A percentile compares a stretch with the other conserved stretches of the same genome.
phyloP scores from a whole-genome alignment of 2,797 vertebrate species.

The Oreortyx pictus region DNA sequence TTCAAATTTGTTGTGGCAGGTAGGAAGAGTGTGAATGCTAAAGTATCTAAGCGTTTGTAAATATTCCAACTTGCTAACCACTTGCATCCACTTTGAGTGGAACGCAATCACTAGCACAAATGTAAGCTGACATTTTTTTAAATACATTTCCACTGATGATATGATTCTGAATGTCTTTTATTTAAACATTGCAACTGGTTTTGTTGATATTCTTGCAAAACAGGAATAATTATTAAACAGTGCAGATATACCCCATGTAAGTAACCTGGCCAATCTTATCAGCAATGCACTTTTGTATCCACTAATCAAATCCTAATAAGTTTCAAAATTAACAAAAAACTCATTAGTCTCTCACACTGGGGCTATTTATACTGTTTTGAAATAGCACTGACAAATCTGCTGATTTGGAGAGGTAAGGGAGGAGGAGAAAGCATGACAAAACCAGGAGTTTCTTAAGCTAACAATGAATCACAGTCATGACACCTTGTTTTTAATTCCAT shows the following conservation, averaged over 20 bases:
- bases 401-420: not conserved
- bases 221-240: constrained; percentile 64
- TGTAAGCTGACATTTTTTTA: constrained; percentile 76
- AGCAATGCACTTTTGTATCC: not conserved
- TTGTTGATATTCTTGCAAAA: constrained; percentile 75
- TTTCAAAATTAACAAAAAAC: constrained; percentile 57
- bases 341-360: constrained; percentile 8
- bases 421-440: constrained; percentile 1
- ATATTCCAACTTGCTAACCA: constrained; percentile 73
- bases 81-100: constrained; percentile 73
- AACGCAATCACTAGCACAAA: constrained; percentile 64
- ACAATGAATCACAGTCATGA: not conserved
- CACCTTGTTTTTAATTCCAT: constrained; percentile 1
- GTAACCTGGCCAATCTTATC: constrained; percentile 58
- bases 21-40: constrained; percentile 73
- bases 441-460: not conserved
- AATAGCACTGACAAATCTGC: not conserved
- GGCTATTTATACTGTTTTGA: constrained; percentile 8
- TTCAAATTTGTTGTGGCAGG: constrained; percentile 79
- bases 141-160: constrained; percentile 65
- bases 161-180: constrained; percentile 73
- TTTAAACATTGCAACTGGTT: constrained; percentile 66
- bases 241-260: constrained; percentile 52
- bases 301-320: constrained; percentile 25
- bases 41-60: constrained; percentile 78